Conservation (phyloP, 2,113 vertebrate species). For the Lepidothrix coronata region DNA sequence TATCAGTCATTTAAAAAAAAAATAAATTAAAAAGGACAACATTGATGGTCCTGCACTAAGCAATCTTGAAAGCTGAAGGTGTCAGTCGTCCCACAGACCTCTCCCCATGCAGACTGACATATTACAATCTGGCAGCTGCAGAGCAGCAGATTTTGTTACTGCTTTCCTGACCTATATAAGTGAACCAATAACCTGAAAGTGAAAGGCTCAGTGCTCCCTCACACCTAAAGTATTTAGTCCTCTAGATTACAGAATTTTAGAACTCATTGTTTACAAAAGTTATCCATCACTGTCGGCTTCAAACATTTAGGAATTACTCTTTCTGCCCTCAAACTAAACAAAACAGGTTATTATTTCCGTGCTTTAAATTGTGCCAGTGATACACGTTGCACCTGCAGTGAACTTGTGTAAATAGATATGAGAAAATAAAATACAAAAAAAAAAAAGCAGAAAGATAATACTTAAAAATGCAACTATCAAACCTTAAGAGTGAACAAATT, state of each 20-base stretch:
- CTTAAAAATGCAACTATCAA: background rate
- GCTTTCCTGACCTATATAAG: slow-evolving; percentile 5
- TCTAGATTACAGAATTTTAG: background rate
- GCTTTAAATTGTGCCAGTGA: background rate
- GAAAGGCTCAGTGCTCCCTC: background rate
- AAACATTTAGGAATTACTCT: background rate
- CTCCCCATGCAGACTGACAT: background rate
- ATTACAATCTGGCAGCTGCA: slow-evolving; percentile 10
- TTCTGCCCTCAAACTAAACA: background rate
- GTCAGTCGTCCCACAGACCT: background rate
- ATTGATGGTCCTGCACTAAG: background rate
- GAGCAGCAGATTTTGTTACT: background rate
- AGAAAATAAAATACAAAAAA: background rate
- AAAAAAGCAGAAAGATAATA: background rate
- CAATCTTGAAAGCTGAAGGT: background rate
- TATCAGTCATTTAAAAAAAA: background rate
- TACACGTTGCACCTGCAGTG: background rate
- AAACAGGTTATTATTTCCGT: background rate
- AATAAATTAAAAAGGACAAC: background rate
- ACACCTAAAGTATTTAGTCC: background rate
- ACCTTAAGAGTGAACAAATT: background rate
- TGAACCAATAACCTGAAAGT: slow-evolving; percentile 8
- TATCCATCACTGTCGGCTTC: background rate
- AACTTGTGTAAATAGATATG: background rate
- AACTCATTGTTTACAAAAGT: background rate